phyloP scores from a whole-genome alignment of 2,888 invertebrate genomes.

The Lacanobia oleracea region DNA sequence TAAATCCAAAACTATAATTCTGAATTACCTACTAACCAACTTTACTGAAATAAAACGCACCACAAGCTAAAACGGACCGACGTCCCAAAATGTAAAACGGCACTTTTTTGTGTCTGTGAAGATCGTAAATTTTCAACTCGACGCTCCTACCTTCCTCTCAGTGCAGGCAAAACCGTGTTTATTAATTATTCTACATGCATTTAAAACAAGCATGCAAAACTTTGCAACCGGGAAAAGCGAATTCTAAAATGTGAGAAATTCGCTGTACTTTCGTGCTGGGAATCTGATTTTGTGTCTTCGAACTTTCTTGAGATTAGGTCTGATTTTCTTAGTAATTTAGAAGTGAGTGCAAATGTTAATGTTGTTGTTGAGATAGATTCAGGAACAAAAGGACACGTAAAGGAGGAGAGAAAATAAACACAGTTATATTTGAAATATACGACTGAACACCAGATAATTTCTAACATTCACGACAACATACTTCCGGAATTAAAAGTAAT shows the following conservation, averaged over 20 bases:
- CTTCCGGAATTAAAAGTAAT: too few relatives aligned
- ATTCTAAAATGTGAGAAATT: constrained; percentile 44
- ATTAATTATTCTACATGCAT: constrained; percentile 66
- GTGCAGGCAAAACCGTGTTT: constrained; percentile 52
- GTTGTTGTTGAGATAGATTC: too few relatives aligned
- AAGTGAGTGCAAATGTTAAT: too few relatives aligned
- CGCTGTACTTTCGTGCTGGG: background rate
- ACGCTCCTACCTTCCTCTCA: constrained; percentile 39
- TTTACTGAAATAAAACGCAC: constrained; percentile 24
- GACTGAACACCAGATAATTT: too few relatives aligned
- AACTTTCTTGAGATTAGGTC: background rate
- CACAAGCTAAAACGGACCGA: constrained; percentile 27
- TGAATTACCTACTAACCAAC: background rate
- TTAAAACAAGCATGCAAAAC: constrained; percentile 59
- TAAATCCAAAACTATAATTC: background rate
- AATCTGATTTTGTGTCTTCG: constrained; percentile 1
- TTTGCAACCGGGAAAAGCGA: constrained; percentile 44
- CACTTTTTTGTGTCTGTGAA: constrained; percentile 36
- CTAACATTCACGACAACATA: too few relatives aligned
- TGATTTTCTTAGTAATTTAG: background rate
- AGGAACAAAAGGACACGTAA: too few relatives aligned
- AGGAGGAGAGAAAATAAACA: too few relatives aligned
- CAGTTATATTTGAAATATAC: too few relatives aligned
- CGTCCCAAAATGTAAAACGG: constrained; percentile 17
- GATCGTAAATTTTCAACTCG: constrained; percentile 61